Evolutionary conservation across 2,888 invertebrate species (phyloP), one percentile per base, ranked within the genome.

Genomic region (Globia sparganii): DNA sequence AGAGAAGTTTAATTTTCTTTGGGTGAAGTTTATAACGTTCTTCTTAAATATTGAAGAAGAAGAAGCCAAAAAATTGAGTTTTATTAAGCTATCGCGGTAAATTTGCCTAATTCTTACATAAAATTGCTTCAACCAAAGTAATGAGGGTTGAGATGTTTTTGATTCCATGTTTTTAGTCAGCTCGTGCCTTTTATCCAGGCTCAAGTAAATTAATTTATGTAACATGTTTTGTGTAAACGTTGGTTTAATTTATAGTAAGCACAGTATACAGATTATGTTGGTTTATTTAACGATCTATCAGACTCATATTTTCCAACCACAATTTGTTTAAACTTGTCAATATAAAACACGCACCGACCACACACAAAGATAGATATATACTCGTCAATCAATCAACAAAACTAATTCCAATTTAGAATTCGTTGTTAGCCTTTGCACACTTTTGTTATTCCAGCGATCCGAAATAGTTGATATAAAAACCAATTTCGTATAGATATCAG

Each of bases 1-100:
- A 85, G 85, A 70, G 80, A 88, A 91, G 91, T 91, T 91, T 87
- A 90, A 92, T 91, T 90, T 91, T 89, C 88, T 89, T 88, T 78
- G 69, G 71, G 40, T 61, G 62, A 88, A 91, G 84, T 91, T 91
- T 87, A 86, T 81, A 85, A 78, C 74, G 80, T 70, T 75, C 59
- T 80, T 82, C 87, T 79, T 86, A 82, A 90, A 90, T 90, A 91
- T 91, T 91, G 90, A 88, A 85, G 90, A 88, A 85, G 77, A 78
- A 67, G 74, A 84, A 86, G 86, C 83, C 86, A 86, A 89, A 87
- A 91, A 89, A 83, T 86, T 72, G 75, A 85, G 80, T 88, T 90
- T 89, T 89, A 87, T 89, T 88, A 80, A 81, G 80, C 74, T 77
- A 86, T 86, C 77, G 70, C 37, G 15, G 59, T 73, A 83, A 85